Base-by-base conservation (phyloP, 92 coral and sea anemone species). In the Nematostella vectensis region DNA sequence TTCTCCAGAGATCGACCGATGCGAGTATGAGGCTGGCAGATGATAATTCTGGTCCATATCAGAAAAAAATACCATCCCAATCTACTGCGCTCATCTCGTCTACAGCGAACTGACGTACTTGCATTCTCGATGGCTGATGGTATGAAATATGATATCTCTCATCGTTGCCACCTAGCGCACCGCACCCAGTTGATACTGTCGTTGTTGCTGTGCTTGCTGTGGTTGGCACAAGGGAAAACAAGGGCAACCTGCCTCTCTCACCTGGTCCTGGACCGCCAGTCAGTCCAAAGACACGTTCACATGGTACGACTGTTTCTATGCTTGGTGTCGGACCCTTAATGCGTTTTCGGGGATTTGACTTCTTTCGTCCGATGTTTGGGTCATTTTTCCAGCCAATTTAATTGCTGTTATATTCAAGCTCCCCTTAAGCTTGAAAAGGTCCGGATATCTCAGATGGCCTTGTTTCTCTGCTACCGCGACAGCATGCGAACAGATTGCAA, bases 401-500 rank as follows among this genome's bases (percentile, higher is more conserved):
- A 64, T 65, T 3, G 71, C 39, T 13, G 79, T 72, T 17, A 72
- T 30, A 44, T 71, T 71, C 28, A 71, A 47, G 67, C 55, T 55
- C 30, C 58, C n/a, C 28, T 36, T 61, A 33, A 43, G 50, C 12
- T 42, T 65, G 48, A 20, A 65, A 61, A 31, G 24, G 26, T 62
- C 49, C 3, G 63, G 71, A 57, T 53, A 63, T 39, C 49, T 63
- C 11, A 53, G 26, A n/a, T n/a, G n/a, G 13, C 62, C 66, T 73
- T 73, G 18, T 45, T 62, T 72, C 28, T 73, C 80, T 27, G 60
- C 26, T 10, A 65, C 80, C n/a, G 80, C 80, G n/a, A 73, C 67
- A 24, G 72, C 72, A 57, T 64, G 80, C 0, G 72, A 73, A 51
- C 80, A 73, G 37, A 73, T 47, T 20, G 33, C 52, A 21, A 68